A percentile compares a stretch with the other conserved stretches of the same genome.
Conservation (phyloP, 2,113 vertebrate genomes). For the Halichoerus grypus region DNA sequence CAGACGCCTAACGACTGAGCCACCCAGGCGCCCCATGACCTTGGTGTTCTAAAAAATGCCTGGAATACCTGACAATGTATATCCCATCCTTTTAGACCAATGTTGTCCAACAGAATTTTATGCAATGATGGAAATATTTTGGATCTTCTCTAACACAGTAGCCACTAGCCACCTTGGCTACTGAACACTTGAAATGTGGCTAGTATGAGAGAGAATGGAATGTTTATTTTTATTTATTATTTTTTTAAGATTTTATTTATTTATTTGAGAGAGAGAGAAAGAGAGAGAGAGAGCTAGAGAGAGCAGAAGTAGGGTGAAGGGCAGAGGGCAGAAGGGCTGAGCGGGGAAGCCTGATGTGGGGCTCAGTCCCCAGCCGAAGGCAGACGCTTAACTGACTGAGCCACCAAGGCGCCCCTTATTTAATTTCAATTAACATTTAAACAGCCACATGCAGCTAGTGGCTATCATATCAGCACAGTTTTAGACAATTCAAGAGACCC, state of each 20-base stretch:
- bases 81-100: constrained; percentile 5
- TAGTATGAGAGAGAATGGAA: background rate
- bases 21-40: background rate
- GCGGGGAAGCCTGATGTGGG: no score
- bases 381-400: no score
- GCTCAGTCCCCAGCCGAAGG: no score
- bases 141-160: background rate
- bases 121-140: background rate
- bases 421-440: constrained; percentile 53
- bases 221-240: constrained; percentile 34
- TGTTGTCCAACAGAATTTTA: background rate
- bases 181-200: background rate
- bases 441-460: background rate
- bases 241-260: no score
- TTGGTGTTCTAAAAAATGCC: constrained; percentile 4
- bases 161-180: background rate
- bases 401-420: background rate
- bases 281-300: no score
- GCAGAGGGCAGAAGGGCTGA: no score
- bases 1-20: no score
- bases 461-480: constrained; percentile 27
- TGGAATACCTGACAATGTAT: background rate
- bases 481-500: constrained; percentile 47
- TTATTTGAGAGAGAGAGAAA: no score
- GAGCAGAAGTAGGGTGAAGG: no score